A percentile compares a stretch with the other conserved stretches of the same genome.
phyloP scores from a whole-genome alignment of 2,797 vertebrate species.

The Melanotaenia boesemani region DNA sequence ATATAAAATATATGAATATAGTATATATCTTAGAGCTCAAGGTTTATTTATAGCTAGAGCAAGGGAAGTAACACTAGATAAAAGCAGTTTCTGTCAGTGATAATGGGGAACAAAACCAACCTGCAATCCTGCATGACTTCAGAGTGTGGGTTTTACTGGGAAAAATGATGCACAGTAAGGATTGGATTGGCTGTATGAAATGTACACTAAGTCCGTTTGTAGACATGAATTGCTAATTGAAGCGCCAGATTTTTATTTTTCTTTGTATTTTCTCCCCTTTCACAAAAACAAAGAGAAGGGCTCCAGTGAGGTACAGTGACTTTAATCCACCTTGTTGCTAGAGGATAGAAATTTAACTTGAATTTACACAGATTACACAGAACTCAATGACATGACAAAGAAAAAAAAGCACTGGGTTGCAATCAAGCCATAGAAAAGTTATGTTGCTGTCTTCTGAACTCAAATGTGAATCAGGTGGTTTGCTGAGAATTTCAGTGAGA shows the following conservation, averaged over 20 bases:
- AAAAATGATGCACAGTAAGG: conserved; percentile 66
- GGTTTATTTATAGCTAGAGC: conserved; percentile 89
- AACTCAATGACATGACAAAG: conserved; percentile 15
- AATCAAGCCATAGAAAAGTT: conserved; percentile 81
- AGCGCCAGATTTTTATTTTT: conserved; percentile 24
- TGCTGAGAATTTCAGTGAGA: conserved; percentile 49
- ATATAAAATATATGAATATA: conserved; percentile 89
- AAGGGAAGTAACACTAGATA: conserved; percentile 84
- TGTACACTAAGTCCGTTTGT: conserved; percentile 59
- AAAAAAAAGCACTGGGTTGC: conserved; percentile 56
- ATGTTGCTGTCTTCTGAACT: conserved; percentile 54
- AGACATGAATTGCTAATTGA: conserved; percentile 44
- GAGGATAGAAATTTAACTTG: conserved; percentile 47
- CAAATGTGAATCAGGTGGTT: conserved; percentile 54
- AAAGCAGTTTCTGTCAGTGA: conserved; percentile 84
- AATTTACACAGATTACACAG: conserved; percentile 44
- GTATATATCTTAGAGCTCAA: conserved; percentile 90
- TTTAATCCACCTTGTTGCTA: conserved; percentile 52
- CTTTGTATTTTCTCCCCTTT: conserved; percentile 17
- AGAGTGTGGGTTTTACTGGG: conserved; percentile 71
- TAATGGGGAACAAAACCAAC: conserved; percentile 82
- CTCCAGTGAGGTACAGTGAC: conserved; percentile 48
- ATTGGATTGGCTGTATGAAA: conserved; percentile 68
- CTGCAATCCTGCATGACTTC: conserved; percentile 86
- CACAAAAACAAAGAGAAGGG: conserved; percentile 54